phyloP scores from a whole-genome alignment of 2,797 vertebrate species.

The Leptatherina wallacei region DNA sequence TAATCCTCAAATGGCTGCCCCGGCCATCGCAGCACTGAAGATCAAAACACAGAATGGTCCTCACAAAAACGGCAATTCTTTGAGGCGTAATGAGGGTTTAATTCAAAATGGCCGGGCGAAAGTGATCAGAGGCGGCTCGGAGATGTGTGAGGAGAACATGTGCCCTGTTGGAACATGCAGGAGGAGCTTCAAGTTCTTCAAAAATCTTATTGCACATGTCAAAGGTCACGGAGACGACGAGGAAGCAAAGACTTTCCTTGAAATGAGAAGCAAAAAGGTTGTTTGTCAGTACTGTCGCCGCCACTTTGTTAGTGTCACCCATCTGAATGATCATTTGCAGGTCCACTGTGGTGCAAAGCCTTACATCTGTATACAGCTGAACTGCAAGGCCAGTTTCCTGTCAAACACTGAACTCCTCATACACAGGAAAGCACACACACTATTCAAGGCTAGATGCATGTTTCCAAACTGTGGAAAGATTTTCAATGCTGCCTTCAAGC shows the following conservation, averaged over 20 bases:
- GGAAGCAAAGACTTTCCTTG: conserved; percentile 93
- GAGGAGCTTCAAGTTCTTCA: conserved; percentile 95
- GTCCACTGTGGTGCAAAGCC: conserved; percentile 96
- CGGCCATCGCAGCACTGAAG: conserved; percentile 81
- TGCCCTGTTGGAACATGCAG: conserved; percentile 89
- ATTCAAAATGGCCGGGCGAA: conserved; percentile 78
- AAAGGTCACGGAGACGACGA: conserved; percentile 92
- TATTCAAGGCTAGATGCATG: conserved; percentile 95
- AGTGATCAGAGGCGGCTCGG: conserved; percentile 68
- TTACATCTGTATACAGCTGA: conserved; percentile 97
- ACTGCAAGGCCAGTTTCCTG: conserved; percentile 94
- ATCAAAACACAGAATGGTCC: conserved; percentile 87
- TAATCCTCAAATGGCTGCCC: conserved; percentile 82
- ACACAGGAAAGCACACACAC: conserved; percentile 90
- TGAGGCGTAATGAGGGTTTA: conserved; percentile 80
- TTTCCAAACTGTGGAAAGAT: conserved; percentile 95
- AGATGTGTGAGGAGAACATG: conserved; percentile 82
- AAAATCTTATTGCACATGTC: conserved; percentile 94
- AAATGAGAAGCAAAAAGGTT: conserved; percentile 97
- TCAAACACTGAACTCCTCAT: conserved; percentile 91
- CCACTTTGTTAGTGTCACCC: conserved; percentile 93
- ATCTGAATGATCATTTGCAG: conserved; percentile 96
- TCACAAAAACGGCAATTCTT: conserved; percentile 79
- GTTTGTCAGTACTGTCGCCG: conserved; percentile 97
- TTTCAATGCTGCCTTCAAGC: conserved; percentile 93